phyloP scores from a whole-genome alignment of 2,113 vertebrate genomes.

The Nannobrachium achirus region DNA sequence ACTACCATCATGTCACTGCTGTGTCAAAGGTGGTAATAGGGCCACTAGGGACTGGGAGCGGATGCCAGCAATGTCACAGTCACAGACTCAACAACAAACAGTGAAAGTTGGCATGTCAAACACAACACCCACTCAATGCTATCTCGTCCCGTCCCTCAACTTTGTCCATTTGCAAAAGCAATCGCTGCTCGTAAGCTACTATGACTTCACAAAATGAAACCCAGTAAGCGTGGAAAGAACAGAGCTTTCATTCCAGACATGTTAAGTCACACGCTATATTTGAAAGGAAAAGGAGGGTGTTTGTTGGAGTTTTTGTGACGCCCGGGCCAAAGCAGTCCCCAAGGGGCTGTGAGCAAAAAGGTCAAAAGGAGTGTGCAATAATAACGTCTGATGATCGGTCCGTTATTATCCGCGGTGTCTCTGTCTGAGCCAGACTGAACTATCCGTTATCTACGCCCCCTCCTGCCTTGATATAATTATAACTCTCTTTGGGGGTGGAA shows the following conservation, averaged over 20 bases:
- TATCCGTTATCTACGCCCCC: conserved; percentile 7
- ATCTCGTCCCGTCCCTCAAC: not conserved
- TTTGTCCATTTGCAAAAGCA: not conserved
- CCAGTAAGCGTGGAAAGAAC: not conserved
- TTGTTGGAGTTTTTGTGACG: conserved; percentile 1
- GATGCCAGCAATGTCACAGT: conserved; percentile 21
- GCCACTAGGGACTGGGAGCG: conserved; percentile 17
- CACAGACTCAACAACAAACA: not conserved
- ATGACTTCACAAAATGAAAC: not conserved
- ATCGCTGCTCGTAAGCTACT: not conserved
- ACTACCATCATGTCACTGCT: conserved; percentile 29
- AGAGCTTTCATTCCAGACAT: conserved; percentile 1
- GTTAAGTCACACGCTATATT: conserved; percentile 17
- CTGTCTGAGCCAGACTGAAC: not conserved
- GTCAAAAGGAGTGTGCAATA: no score
- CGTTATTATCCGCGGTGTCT: not conserved
- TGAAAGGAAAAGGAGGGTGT: not conserved
- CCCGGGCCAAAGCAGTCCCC: not conserved
- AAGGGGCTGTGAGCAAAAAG: no score
- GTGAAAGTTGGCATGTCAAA: not conserved
- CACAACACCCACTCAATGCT: not conserved
- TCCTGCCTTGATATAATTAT: not conserved
- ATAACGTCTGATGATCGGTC: no score
- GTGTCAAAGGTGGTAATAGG: conserved; percentile 13
- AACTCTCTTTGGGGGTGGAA: conserved; percentile 1